A percentile compares a stretch with the other conserved stretches of the same genome.
Conservation (phyloP, 2,888 invertebrate species). For the Linnaemya vulpina region DNA sequence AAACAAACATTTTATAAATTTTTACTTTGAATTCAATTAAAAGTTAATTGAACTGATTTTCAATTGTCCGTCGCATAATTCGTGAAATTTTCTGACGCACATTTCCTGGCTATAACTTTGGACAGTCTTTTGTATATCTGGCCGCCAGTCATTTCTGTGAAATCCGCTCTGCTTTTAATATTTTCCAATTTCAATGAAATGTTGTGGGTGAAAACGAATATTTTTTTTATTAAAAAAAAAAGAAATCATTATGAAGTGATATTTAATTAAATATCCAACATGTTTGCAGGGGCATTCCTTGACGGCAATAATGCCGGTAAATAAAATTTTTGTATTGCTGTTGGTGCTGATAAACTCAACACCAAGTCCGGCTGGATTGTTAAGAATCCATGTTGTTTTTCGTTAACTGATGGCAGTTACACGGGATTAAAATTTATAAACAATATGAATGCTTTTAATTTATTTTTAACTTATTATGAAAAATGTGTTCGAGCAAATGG, state of each 20-base stretch:
- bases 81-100: no score
- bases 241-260: constrained; percentile 6
- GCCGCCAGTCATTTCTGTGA: no score
- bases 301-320: constrained; percentile 32
- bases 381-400: neutral
- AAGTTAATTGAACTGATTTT: no score
- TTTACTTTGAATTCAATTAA: no score
- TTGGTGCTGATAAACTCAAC: constrained; percentile 39
- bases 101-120: no score
- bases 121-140: no score
- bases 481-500: constrained; percentile 45
- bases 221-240: neutral
- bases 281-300: constrained; percentile 5
- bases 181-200: no score
- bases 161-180: no score
- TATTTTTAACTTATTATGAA: constrained; percentile 22
- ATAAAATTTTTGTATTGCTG: constrained; percentile 12
- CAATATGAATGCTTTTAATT: neutral
- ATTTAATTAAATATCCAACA: constrained; percentile 13
- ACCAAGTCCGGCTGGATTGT: constrained; percentile 1
- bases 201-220: no score
- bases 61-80: no score
- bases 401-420: constrained; percentile 41
- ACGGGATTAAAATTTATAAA: neutral
- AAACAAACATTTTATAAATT: no score